Evolutionary conservation across 1,140 invertebrate genomes (phyloP), one percentile per base, ranked within the genome.

Genomic region (Aphaenogaster floridana): DNA sequence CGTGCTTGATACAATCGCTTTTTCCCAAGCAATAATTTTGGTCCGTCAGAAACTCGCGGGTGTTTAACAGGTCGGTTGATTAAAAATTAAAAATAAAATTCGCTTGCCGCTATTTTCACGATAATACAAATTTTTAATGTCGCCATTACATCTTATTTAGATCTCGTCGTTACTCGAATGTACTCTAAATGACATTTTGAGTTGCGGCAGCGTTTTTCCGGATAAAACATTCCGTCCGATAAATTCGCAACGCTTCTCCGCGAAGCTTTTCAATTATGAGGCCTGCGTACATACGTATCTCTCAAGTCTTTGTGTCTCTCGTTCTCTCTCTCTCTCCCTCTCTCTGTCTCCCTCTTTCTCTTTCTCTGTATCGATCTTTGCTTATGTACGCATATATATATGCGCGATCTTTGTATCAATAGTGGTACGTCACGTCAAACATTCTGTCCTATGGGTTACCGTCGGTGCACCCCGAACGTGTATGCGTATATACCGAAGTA

Each of bases 321-420:
- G 34, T 13, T 57, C 52, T 28, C 21, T 13, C 2, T 42, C 17
- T 42, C 34, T 21, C 71, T 42, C 9, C n/a, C 39, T 34, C 13
- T 11, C 6, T 34, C 59, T 50, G 17, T 42, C 7, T 48, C 15
- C 61, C 54, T 39, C 52, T 42, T 54, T 6, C 36, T 9, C 17
- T 28, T 36, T 54, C 6, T 8, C 42, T 21, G 2, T 48, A 84
- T 84, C 80, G 80, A 84, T 76, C 54, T 63, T 48, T 36, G n/a
- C 39, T 21, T 17, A 50, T 36, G 17, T 59, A 71, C 36, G 21
- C 17, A 11, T 28, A 15, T 28, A n/a, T 48, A 72, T 61, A 48
- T 45, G n/a, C 80, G 13, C 68, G 69, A 84, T 84, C 69, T 84
- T 84, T 76, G 80, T 74, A 84, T 81, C 79, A 81, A 81, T 84